phyloP scores from a whole-genome alignment of 2,797 vertebrate genomes.

The Trachops cirrhosus region DNA sequence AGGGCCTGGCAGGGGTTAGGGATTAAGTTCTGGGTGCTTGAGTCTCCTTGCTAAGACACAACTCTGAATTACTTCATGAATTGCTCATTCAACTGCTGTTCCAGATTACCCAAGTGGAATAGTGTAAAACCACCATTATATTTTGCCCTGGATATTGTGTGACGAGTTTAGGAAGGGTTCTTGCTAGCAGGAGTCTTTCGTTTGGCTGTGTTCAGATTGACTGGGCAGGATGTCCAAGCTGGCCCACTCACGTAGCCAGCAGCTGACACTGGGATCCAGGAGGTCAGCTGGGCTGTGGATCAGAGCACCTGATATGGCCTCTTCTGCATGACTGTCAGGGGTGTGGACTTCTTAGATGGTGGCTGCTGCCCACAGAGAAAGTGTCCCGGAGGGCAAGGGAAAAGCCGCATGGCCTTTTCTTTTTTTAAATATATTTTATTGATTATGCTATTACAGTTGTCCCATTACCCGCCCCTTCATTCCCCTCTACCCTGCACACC shows the following conservation, averaged over 20 bases:
- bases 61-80: background rate
- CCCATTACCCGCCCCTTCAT: too few species aligned
- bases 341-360: background rate
- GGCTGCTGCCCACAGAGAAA: background rate
- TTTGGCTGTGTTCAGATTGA: rapidly evolving
- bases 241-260: background rate
- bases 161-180: background rate
- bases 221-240: background rate
- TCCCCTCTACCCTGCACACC: too few species aligned
- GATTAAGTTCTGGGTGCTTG: background rate
- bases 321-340: rapidly evolving
- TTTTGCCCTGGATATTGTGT: background rate
- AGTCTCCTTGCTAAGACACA: background rate
- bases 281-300: background rate
- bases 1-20: background rate
- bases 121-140: background rate
- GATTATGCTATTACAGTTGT: too few species aligned
- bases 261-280: rapidly evolving
- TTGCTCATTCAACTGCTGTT: too few species aligned
- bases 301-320: rapidly evolving
- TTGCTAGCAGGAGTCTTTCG: background rate
- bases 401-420: background rate
- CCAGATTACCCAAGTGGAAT: background rate
- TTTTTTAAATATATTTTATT: too few species aligned
- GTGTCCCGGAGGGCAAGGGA: too few species aligned